Evolutionary conservation across 2,113 vertebrate species (phyloP).

Genomic region (Cheirogaleus medius): DNA sequence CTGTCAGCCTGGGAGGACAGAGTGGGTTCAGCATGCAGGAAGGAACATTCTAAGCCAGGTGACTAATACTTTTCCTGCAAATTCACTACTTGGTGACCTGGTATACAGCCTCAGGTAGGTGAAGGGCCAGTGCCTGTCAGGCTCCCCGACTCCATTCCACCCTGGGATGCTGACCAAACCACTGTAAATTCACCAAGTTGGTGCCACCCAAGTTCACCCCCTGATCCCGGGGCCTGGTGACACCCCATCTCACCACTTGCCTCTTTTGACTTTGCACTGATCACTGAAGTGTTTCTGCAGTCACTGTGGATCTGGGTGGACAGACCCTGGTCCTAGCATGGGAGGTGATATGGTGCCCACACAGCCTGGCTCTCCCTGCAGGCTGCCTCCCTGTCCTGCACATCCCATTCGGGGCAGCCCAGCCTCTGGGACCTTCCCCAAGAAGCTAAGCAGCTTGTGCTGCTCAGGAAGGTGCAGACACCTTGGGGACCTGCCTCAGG

Average conservation of each 20-base stretch:
- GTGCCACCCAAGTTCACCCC: not conserved
- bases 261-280: not conserved
- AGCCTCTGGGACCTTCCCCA: not conserved
- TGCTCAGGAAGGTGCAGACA: not conserved
- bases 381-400: not conserved
- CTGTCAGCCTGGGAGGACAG: not conserved
- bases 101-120: not conserved
- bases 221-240: not conserved
- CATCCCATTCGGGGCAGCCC: not conserved
- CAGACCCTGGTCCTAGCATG: not conserved
- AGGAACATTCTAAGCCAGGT: not conserved
- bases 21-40: not conserved
- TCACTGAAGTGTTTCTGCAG: not conserved
- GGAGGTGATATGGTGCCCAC: not conserved
- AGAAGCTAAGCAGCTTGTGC: not conserved
- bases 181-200: not conserved
- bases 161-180: not conserved
- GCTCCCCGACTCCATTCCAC: not conserved
- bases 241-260: too few species aligned
- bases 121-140: not conserved
- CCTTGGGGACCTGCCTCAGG: not conserved
- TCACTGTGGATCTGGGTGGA: not conserved
- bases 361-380: not conserved
- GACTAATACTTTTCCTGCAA: not conserved
- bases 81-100: not conserved